phyloP scores from a whole-genome alignment of 2,888 invertebrate species.

The Standfussiana lucernea region DNA sequence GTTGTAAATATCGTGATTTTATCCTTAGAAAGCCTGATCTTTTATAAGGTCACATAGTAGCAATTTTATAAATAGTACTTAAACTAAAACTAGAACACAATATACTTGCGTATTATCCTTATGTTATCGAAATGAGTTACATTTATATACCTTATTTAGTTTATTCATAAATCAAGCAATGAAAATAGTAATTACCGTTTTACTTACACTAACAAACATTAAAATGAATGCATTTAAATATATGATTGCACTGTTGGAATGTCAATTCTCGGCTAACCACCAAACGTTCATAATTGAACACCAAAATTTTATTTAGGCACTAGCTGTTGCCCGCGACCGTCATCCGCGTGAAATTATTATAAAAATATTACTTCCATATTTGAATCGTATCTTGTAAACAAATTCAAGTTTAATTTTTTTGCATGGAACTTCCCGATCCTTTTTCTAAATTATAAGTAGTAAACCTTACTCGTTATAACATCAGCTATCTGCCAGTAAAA shows the following conservation, averaged over 20 bases:
- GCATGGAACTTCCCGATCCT: too few species aligned
- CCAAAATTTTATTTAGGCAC: not conserved
- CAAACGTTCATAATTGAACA: not conserved
- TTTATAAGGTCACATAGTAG: not conserved
- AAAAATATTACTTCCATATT: too few species aligned
- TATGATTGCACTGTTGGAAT: not conserved
- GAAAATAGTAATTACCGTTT: not conserved
- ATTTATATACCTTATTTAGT: not conserved
- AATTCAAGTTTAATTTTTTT: too few species aligned
- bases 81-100: not conserved
- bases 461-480: too few species aligned
- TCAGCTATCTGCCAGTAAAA: too few species aligned
- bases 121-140: not conserved
- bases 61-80: not conserved
- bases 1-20: not conserved
- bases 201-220: not conserved
- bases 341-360: too few species aligned
- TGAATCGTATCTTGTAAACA: too few species aligned
- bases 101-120: constrained; percentile 6
- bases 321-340: too few species aligned
- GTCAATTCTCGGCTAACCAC: not conserved
- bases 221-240: not conserved
- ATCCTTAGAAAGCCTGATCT: not conserved
- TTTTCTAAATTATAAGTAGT: too few species aligned
- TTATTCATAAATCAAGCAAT: constrained; percentile 11